These are phyloP conservation scores for Leucozona laternaria DNA, from an alignment of 2,888 invertebrate species.

Conservation along the genomic window DNA sequence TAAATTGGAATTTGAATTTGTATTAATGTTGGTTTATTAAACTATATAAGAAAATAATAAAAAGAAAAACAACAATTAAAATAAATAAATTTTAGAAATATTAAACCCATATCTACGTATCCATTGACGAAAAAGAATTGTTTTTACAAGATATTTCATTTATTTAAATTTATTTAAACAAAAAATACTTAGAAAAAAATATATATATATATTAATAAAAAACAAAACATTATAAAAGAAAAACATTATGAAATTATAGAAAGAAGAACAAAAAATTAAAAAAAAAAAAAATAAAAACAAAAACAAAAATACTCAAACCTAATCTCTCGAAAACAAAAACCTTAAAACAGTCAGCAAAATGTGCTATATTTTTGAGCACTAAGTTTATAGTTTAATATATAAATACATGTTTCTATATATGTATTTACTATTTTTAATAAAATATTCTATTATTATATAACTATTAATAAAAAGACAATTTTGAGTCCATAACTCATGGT, in stretches of 20 bases:
- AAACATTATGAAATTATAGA: constrained; percentile 5
- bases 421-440: constrained; percentile 58
- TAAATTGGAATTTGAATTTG: constrained; percentile 32
- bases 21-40: constrained; percentile 46
- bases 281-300: neutral
- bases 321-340: constrained; percentile 34
- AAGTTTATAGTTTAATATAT: constrained; percentile 56
- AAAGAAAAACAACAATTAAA: neutral
- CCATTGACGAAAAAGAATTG: neutral
- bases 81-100: constrained; percentile 20
- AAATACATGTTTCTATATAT: constrained; percentile 41
- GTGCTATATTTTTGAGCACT: constrained; percentile 72
- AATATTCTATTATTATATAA: constrained; percentile 33
- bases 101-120: constrained; percentile 56
- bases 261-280: neutral
- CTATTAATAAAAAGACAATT: constrained; percentile 28
- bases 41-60: neutral
- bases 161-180: constrained; percentile 15
- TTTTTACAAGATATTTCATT: constrained; percentile 6
- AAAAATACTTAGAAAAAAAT: constrained; percentile 18
- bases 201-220: constrained; percentile 1
- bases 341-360: constrained; percentile 51
- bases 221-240: neutral
- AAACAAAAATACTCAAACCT: constrained; percentile 46
- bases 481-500: constrained; percentile 47